Evolutionary conservation across 2,888 invertebrate genomes (phyloP).

Genomic region (Leptura quadrifasciata): DNA sequence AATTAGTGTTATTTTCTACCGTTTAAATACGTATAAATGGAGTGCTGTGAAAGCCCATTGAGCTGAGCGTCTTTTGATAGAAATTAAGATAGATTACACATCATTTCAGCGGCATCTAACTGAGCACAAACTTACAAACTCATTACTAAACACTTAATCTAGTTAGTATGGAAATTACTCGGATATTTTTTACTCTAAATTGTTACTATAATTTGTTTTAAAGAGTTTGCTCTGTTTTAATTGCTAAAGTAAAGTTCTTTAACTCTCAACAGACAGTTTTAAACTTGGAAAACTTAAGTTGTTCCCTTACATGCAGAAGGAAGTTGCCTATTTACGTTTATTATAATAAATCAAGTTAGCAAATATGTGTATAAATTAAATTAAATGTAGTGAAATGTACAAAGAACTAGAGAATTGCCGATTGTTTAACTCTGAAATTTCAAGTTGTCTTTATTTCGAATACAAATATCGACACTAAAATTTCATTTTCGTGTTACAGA

Average conservation of each 20-base stretch:
- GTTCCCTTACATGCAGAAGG: constrained; percentile 43
- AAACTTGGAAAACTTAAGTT: constrained; percentile 54
- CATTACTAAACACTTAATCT: constrained; percentile 57
- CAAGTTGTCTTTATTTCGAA: neutral
- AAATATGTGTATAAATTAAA: constrained; percentile 9
- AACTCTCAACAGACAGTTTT: constrained; percentile 54
- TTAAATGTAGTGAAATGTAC: neutral
- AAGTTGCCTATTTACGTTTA: neutral
- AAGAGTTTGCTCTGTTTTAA: constrained; percentile 51
- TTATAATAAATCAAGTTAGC: constrained; percentile 2
- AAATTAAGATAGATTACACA: constrained; percentile 42
- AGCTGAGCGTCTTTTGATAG: constrained; percentile 35
- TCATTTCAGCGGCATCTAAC: constrained; percentile 37
- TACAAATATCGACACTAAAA: too few relatives aligned
- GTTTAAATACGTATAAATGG: constrained; percentile 20
- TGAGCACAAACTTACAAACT: constrained; percentile 52
- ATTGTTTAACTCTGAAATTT: neutral
- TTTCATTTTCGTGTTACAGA: too few relatives aligned
- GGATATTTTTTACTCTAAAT: constrained; percentile 55
- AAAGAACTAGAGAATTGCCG: neutral
- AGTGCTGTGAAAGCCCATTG: constrained; percentile 11
- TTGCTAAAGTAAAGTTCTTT: constrained; percentile 52
- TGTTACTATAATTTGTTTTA: constrained; percentile 54
- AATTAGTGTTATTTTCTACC: neutral
- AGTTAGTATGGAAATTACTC: constrained; percentile 45